These are phyloP conservation scores for Megaustenia siamemsis DNA, from an alignment of 2,888 invertebrate species.

Conservation along the genomic window DNA sequence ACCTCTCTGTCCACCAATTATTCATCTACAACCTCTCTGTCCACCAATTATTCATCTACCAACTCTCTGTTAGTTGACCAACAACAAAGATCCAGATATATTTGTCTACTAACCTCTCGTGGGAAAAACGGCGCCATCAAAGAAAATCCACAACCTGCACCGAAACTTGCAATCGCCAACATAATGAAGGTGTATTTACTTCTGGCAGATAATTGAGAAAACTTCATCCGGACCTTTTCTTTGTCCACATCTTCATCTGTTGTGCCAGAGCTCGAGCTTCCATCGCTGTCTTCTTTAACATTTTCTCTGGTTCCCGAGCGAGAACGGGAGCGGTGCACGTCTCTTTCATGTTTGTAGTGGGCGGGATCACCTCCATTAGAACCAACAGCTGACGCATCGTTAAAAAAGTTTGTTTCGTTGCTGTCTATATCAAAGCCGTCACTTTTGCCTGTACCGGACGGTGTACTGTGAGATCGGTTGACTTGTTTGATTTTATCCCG, in stretches of 20 bases:
- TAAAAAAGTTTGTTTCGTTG: slow-evolving; percentile 8
- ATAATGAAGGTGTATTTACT: slow-evolving; percentile 65
- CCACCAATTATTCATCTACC: too few relatives aligned
- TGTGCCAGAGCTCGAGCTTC: too few relatives aligned
- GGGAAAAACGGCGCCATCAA: slow-evolving; percentile 72
- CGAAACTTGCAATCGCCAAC: slow-evolving; percentile 69
- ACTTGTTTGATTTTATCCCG: slow-evolving; percentile 9
- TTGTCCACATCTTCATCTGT: neutral
- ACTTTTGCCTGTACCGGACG: neutral
- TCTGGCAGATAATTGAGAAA: slow-evolving; percentile 51
- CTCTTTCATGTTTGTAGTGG: neutral
- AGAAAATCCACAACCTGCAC: slow-evolving; percentile 67
- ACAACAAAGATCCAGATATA: too few relatives aligned
- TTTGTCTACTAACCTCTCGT: slow-evolving; percentile 64
- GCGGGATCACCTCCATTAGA: neutral
- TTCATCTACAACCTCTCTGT: too few relatives aligned
- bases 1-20: too few relatives aligned
- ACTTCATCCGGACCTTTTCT: slow-evolving; percentile 1
- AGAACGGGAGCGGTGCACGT: too few relatives aligned
- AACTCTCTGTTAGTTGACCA: too few relatives aligned
- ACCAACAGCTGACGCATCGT: neutral
- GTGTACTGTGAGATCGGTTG: slow-evolving; percentile 17
- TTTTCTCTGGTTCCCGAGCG: neutral
- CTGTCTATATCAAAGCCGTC: neutral
- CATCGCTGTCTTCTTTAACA: too few relatives aligned